These are phyloP conservation scores for Gallinago stenura DNA, from an alignment of 2,797 vertebrate species.

Conservation along the genomic window DNA sequence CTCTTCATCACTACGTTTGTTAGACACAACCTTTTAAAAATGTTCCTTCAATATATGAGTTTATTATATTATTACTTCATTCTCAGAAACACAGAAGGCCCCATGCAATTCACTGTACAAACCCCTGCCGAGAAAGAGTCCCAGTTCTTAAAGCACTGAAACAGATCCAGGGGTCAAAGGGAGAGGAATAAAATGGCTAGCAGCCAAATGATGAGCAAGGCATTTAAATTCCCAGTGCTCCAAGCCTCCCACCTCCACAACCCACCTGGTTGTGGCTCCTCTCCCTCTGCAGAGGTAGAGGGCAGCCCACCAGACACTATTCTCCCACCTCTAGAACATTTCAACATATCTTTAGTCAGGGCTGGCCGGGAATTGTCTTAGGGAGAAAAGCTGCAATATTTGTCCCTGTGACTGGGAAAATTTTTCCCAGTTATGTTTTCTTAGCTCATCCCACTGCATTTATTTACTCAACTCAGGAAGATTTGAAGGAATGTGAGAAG, in stretches of 20 bases:
- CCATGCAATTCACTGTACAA: background rate
- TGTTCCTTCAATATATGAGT: background rate
- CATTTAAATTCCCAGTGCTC: background rate
- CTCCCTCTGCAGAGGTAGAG: background rate
- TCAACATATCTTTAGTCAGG: background rate
- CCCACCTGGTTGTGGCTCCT: background rate
- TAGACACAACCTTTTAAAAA: background rate
- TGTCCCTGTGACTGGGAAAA: background rate
- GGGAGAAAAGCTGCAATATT: background rate
- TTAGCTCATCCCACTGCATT: conserved; percentile 21
- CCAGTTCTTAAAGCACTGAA: conserved; percentile 6
- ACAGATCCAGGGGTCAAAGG: conserved; percentile 7
- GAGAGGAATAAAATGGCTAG: background rate
- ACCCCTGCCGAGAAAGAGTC: conserved; percentile 1
- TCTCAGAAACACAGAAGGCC: background rate
- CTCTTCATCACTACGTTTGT: background rate
- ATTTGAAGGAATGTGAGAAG: background rate
- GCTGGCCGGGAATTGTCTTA: background rate
- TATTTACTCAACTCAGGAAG: background rate
- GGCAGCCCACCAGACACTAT: background rate
- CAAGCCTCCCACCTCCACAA: background rate
- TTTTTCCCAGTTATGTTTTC: background rate
- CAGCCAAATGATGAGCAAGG: conserved; percentile 11
- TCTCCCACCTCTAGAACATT: background rate
- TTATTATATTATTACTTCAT: background rate